A percentile compares a stretch with the other conserved stretches of the same genome.
Conservation (phyloP, 1,140 invertebrate species). For the Matsumurasca onukii region DNA sequence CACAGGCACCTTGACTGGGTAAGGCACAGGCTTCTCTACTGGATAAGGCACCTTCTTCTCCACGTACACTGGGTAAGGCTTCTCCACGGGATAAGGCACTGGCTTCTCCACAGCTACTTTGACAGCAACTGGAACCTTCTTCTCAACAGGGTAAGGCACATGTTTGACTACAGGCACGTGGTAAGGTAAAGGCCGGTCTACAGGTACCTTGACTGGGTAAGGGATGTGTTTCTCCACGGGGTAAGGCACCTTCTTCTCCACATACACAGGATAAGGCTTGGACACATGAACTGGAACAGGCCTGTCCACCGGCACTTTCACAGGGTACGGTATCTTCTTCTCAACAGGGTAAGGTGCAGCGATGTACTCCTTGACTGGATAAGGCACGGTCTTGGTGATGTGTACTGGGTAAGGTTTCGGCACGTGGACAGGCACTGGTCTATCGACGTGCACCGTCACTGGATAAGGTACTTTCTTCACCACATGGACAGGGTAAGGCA, state of each 20-base stretch:
- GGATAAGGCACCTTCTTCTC: conserved; percentile 25
- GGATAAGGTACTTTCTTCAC: conserved; percentile 70
- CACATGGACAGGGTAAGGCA: conserved; percentile 62
- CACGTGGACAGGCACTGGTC: conserved; percentile 50
- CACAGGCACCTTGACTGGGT: conserved; percentile 19
- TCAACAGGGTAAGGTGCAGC: conserved; percentile 53
- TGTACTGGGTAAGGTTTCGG: conserved; percentile 45
- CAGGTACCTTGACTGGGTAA: conserved; percentile 63
- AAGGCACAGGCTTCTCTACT: conserved; percentile 26
- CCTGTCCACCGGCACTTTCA: conserved; percentile 56
- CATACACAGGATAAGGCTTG: conserved; percentile 42
- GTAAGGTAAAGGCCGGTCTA: conserved; percentile 30
- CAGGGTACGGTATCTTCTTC: conserved; percentile 75
- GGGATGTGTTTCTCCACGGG: conserved; percentile 37
- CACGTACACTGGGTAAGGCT: conserved; percentile 17
- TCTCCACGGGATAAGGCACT: conserved; percentile 19
- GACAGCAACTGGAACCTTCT: conserved; percentile 61
- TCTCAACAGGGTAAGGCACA: conserved; percentile 36
- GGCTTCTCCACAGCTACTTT: conserved; percentile 38
- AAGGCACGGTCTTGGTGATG: conserved; percentile 50
- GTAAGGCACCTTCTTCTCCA: conserved; percentile 45
- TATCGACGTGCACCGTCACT: conserved; percentile 70
- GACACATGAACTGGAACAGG: conserved; percentile 53
- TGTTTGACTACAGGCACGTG: conserved; percentile 27
- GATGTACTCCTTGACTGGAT: conserved; percentile 66